phyloP scores from a whole-genome alignment of 1,140 invertebrate genomes.

The Helicorthomorpha holstii region DNA sequence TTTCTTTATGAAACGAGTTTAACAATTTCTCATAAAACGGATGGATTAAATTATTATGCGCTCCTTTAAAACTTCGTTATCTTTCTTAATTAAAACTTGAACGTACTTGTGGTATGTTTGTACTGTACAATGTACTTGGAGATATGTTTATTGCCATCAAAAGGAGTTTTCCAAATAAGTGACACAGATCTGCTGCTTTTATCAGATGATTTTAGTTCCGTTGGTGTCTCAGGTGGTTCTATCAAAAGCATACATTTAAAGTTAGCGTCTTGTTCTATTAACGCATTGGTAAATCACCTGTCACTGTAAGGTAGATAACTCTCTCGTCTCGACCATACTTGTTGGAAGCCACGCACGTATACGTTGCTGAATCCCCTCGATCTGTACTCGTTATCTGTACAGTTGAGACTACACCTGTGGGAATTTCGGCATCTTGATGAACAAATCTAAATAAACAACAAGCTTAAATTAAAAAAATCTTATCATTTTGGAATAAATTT shows the following conservation, averaged over 20 bases:
- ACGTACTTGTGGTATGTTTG: conserved; percentile 5
- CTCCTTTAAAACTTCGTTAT: too few relatives aligned
- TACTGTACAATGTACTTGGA: background rate
- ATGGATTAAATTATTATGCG: too few relatives aligned
- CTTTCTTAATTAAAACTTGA: too few relatives aligned
- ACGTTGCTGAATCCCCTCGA: background rate
- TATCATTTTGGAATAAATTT: too few relatives aligned
- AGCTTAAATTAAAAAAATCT: background rate
- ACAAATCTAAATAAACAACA: background rate
- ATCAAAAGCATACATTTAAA: background rate
- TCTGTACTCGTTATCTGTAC: background rate
- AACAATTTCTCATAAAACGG: too few relatives aligned
- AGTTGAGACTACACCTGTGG: background rate
- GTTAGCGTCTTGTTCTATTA: background rate
- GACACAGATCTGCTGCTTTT: conserved; percentile 9
- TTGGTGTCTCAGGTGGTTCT: conserved; percentile 10
- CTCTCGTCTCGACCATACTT: conserved; percentile 11
- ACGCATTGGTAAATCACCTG: conserved; percentile 7
- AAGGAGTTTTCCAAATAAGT: conserved; percentile 6
- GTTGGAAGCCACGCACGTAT: conserved; percentile 15
- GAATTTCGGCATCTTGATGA: background rate
- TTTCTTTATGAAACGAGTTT: too few relatives aligned
- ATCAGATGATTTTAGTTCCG: conserved; percentile 2
- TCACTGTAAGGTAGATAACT: conserved; percentile 13
- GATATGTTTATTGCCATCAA: conserved; percentile 8